Base-by-base conservation (phyloP, 2,113 vertebrate genomes). In the Odontesthes bonariensis region DNA sequence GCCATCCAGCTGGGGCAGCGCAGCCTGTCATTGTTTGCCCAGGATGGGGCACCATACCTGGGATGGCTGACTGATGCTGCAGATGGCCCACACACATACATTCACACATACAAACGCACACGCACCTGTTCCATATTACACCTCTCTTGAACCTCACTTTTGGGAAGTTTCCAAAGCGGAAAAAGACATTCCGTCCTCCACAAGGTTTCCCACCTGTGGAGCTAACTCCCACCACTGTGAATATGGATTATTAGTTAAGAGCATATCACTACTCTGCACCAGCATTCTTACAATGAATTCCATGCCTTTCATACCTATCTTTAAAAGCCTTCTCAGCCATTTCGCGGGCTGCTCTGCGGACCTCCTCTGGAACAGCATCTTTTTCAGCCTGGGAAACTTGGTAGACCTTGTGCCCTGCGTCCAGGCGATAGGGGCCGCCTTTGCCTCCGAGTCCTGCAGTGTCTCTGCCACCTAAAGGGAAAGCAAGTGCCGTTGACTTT, bases 361-460 rank as follows among this genome's bases (percentile, higher is more conserved):
- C 92, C 33, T 98, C 95, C 19, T 98, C 97, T 0, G 98, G 98
- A 49, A 99, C 94, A 0, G 96, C 95, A 11, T 99, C 97, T 82
- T 99, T 99, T 91, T 99, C 97, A 0, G 87, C 95, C 75, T 98
- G 94, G 33, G 97, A 97, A 6, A 99, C 82, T 85, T 99, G 98
- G 92, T 96, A 92, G 49, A 99, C 98, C 0, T 83, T 92, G 87
- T 99, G 97, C 33, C 97, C 97, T 0, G 96, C 94, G 2, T 99
- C 97, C 77, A 99, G 94, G 3, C 97, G 94, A 60, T 99, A 99
- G 0, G 98, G 98, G 0, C 97, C 97, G 10, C 98, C 98, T 92
- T 95, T 98, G 19, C 98, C 98, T 4, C 98, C 98, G 4, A 99
- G 91, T 0, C 98, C 98, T 8, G 97, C 97, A 0, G 98, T 98